Percentiles rank a stretch among this genome's conserved stretches.
phyloP scores from a whole-genome alignment of 2,888 invertebrate genomes.

The Parnassius mnemosyne region DNA sequence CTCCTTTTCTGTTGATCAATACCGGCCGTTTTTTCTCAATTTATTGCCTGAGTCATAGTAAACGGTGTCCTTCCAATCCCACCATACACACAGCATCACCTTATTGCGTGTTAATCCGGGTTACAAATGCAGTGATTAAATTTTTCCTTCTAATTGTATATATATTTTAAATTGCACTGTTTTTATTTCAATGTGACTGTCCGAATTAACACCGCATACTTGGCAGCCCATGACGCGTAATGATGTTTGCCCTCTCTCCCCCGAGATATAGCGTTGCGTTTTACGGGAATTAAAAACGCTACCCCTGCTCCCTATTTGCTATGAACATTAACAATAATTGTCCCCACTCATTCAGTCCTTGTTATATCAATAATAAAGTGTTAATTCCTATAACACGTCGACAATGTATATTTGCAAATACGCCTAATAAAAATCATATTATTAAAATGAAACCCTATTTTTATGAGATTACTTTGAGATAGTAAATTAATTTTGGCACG shows the following conservation, averaged over 20 bases:
- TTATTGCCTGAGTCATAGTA: too few species aligned
- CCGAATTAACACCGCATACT: slow-evolving; percentile 6
- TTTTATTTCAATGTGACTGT: slow-evolving; percentile 2
- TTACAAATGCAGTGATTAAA: too few species aligned
- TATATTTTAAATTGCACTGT: not conserved
- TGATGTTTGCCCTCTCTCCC: slow-evolving; percentile 70
- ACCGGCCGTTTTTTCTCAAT: too few species aligned
- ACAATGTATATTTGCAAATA: slow-evolving; percentile 5
- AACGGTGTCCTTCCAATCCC: too few species aligned
- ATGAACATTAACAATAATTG: slow-evolving; percentile 18
- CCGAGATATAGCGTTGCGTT: slow-evolving; percentile 62
- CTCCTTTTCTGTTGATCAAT: too few species aligned
- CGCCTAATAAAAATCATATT: slow-evolving; percentile 27
- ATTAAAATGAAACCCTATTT: slow-evolving; percentile 26
- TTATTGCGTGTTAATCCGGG: too few species aligned
- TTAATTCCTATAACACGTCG: not conserved
- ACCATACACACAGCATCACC: too few species aligned
- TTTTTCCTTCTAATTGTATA: too few species aligned
- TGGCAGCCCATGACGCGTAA: slow-evolving; percentile 43
- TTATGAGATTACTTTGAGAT: slow-evolving; percentile 28
- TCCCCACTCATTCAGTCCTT: not conserved
- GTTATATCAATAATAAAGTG: not conserved
- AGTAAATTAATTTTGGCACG: slow-evolving; percentile 27
- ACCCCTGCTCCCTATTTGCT: slow-evolving; percentile 32
- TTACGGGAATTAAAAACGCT: slow-evolving; percentile 70